These are phyloP conservation scores for Trialeurodes vaporariorum DNA, from an alignment of 1,140 invertebrate genomes.

Conservation along the genomic window DNA sequence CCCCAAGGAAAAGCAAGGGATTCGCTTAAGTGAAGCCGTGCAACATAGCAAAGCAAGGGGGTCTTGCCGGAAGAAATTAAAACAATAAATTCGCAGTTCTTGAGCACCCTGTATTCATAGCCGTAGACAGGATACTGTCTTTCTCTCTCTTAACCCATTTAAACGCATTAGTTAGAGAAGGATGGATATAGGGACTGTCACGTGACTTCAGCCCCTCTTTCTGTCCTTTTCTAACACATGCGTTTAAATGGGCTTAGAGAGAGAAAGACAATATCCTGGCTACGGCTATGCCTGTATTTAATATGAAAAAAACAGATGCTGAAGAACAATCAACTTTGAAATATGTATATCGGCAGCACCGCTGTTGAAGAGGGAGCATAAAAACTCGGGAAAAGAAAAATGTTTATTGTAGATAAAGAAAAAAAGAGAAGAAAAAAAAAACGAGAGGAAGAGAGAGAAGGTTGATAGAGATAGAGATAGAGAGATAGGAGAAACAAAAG, in stretches of 20 bases:
- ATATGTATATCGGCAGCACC: not conserved
- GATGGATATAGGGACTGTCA: too few relatives aligned
- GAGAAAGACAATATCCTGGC: too few relatives aligned
- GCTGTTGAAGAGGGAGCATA: not conserved
- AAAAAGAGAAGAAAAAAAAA: not conserved
- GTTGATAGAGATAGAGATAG: not conserved
- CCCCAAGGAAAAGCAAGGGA: too few relatives aligned
- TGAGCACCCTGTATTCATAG: not conserved
- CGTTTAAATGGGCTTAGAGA: too few relatives aligned
- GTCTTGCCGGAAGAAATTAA: not conserved
- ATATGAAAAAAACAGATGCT: not conserved
- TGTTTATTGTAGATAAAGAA: not conserved
- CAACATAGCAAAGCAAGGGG: too few relatives aligned
- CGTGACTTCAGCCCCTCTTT: too few relatives aligned
- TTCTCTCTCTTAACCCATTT: too few relatives aligned
- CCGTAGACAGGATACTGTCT: too few relatives aligned
- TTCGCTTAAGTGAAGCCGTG: too few relatives aligned
- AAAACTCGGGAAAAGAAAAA: not conserved
- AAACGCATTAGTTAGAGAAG: too few relatives aligned
- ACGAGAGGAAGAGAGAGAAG: not conserved
- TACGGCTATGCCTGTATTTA: too few relatives aligned
- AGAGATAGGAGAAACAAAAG: not conserved
- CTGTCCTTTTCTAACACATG: too few relatives aligned
- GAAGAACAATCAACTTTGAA: not conserved
- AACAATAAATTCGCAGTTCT: not conserved